phyloP scores from a whole-genome alignment of 1,140 invertebrate species.

The Drosophila sechellia region DNA sequence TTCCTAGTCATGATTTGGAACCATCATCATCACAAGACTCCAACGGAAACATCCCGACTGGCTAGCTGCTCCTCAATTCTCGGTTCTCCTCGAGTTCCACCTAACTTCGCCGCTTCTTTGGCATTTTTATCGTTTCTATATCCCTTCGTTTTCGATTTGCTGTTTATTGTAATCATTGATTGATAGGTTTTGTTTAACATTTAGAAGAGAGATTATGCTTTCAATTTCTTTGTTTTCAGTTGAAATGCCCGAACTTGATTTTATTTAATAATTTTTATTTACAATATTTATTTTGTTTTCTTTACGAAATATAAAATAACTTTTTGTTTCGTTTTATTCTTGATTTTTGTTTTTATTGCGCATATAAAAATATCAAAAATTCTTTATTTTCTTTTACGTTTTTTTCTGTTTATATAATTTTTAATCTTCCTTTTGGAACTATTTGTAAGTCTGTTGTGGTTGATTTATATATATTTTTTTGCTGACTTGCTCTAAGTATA shows the following conservation, averaged over 20 bases:
- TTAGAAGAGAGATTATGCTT: constrained; percentile 71
- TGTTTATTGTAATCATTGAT: constrained; percentile 45
- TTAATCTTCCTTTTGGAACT: constrained; percentile 50
- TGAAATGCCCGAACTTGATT: constrained; percentile 68
- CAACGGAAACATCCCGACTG: constrained; percentile 13
- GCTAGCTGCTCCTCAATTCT: constrained; percentile 1
- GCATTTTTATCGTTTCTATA: constrained; percentile 38
- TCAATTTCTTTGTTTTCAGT: constrained; percentile 45
- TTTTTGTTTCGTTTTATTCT: constrained; percentile 17
- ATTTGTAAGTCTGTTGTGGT: constrained; percentile 56
- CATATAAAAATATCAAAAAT: constrained; percentile 66
- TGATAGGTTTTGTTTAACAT: constrained; percentile 51
- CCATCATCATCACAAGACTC: constrained; percentile 6
- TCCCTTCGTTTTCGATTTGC: constrained; percentile 42
- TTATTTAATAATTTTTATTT: constrained; percentile 66
- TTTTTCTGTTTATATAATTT: constrained; percentile 45
- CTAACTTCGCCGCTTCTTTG: constrained; percentile 33
- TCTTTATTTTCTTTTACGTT: constrained; percentile 31
- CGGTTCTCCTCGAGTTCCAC: constrained; percentile 17
- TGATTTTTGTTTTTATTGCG: constrained; percentile 51
- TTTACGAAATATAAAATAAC: constrained; percentile 68
- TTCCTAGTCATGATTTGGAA: constrained; percentile 11
- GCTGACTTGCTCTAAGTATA: constrained; percentile 50
- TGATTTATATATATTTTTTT: constrained; percentile 40
- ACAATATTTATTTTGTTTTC: constrained; percentile 54